phyloP scores from a whole-genome alignment of 2,888 invertebrate genomes.

The Brassicogethes aeneus region DNA sequence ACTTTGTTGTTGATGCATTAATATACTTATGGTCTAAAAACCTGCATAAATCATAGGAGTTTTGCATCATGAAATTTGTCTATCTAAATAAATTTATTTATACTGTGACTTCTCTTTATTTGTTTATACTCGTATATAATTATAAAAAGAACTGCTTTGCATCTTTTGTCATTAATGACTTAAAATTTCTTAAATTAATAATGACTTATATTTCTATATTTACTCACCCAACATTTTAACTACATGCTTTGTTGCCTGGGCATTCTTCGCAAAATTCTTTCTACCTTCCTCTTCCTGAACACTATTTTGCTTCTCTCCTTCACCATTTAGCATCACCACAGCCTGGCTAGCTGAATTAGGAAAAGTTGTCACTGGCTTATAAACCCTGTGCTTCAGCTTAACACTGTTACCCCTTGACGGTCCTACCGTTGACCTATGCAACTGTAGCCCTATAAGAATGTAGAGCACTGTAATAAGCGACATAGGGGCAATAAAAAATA shows the following conservation, averaged over 20 bases:
- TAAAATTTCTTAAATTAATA: too few species aligned
- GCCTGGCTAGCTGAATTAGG: conserved; percentile 20
- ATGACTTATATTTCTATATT: too few species aligned
- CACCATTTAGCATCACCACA: conserved; percentile 20
- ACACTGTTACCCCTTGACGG: conserved; percentile 34
- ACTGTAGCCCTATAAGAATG: conserved; percentile 40
- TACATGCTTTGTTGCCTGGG: conserved; percentile 39
- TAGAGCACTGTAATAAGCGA: conserved; percentile 50
- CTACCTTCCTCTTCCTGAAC: conserved; percentile 34
- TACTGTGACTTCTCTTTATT: too few species aligned
- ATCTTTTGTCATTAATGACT: too few species aligned
- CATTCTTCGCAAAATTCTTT: conserved; percentile 37
- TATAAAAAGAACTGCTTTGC: too few species aligned
- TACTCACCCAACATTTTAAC: conserved; percentile 54
- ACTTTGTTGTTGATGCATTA: too few species aligned
- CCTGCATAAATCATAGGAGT: too few species aligned
- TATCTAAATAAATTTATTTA: too few species aligned
- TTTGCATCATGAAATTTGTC: too few species aligned
- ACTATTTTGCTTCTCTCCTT: conserved; percentile 15
- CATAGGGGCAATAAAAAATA: conserved; percentile 54
- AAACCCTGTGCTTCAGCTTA: conserved; percentile 31
- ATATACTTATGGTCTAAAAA: too few species aligned
- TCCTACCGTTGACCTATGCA: conserved; percentile 35
- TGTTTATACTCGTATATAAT: too few species aligned
- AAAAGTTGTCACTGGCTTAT: conserved; percentile 22